Conservation (phyloP, 2,113 vertebrate genomes). For the Callochromis pleurospilus region DNA sequence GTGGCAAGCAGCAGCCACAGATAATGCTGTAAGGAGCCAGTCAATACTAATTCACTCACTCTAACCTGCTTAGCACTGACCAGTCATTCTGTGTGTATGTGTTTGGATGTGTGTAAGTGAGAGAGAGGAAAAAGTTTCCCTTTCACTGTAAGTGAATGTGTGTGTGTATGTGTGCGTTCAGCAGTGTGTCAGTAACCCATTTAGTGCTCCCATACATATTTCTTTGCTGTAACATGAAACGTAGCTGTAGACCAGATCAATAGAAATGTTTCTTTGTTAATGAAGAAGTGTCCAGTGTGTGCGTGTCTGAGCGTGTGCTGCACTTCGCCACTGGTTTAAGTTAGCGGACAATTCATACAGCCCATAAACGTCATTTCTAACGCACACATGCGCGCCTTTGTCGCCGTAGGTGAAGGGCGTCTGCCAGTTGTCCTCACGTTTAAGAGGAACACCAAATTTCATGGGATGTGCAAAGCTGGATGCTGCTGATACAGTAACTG, state of each 20-base stretch:
- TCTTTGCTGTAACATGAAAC: constrained; percentile 57
- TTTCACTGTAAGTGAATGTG: not conserved
- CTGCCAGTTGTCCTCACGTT: fast-evolving
- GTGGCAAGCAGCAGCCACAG: constrained; percentile 38
- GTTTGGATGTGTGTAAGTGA: not conserved
- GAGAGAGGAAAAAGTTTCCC: constrained; percentile 15
- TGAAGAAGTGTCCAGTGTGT: constrained; percentile 45
- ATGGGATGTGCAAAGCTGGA: not conserved
- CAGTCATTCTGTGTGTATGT: constrained; percentile 17
- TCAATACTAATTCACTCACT: constrained; percentile 62
- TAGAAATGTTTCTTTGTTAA: constrained; percentile 67
- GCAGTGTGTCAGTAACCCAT: constrained; percentile 38
- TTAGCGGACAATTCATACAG: constrained; percentile 30
- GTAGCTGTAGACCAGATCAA: constrained; percentile 52
- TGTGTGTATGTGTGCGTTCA: not conserved
- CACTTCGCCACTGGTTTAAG: constrained; percentile 57
- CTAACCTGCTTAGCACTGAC: constrained; percentile 65
- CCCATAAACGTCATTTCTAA: constrained; percentile 30
- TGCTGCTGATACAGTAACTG: not conserved
- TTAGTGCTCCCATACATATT: constrained; percentile 60
- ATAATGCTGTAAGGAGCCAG: constrained; percentile 49
- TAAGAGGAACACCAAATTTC: not conserved
- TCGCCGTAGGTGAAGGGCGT: not conserved
- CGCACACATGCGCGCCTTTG: not conserved
- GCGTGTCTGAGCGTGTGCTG: not conserved